These are phyloP conservation scores for Nannospalax galili DNA, from an alignment of 2,113 vertebrate species.

Conservation along the genomic window DNA sequence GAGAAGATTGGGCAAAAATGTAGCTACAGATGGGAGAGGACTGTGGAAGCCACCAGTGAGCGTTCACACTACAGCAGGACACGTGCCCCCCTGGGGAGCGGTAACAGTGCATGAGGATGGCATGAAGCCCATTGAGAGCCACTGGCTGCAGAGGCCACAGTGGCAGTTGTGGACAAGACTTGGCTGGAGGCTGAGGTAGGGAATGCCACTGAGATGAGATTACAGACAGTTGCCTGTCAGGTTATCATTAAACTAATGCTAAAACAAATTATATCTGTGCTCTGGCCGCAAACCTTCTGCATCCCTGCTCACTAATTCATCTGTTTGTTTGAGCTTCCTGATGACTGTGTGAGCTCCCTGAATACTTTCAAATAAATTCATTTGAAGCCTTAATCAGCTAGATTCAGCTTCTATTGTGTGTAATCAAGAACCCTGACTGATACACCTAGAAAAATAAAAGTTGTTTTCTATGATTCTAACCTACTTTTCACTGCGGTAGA, in stretches of 20 bases:
- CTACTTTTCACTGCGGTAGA: background rate
- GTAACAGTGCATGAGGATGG: background rate
- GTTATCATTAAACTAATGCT: background rate
- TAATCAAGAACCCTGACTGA: constrained; percentile 24
- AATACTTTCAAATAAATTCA: constrained; percentile 44
- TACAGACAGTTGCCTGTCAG: too few species aligned
- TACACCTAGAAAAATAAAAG: constrained; percentile 29
- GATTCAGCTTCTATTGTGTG: constrained; percentile 13
- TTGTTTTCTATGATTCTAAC: constrained; percentile 35
- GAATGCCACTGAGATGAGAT: background rate
- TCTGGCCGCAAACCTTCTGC: background rate
- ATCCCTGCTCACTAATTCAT: background rate
- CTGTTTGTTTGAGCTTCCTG: background rate
- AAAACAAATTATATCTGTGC: background rate
- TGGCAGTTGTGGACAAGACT: too few species aligned
- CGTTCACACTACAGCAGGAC: background rate
- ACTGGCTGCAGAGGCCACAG: too few species aligned
- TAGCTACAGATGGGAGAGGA: background rate
- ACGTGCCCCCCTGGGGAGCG: background rate
- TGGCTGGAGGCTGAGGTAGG: background rate
- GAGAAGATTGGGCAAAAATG: background rate
- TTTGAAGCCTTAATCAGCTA: constrained; percentile 44
- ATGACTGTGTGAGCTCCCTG: constrained; percentile 8
- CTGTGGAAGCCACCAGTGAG: background rate
- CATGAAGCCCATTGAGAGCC: background rate